A percentile compares a stretch with the other conserved stretches of the same genome.
Evolutionary conservation across 2,888 invertebrate genomes (phyloP).

Genomic region (Idaea aversata): DNA sequence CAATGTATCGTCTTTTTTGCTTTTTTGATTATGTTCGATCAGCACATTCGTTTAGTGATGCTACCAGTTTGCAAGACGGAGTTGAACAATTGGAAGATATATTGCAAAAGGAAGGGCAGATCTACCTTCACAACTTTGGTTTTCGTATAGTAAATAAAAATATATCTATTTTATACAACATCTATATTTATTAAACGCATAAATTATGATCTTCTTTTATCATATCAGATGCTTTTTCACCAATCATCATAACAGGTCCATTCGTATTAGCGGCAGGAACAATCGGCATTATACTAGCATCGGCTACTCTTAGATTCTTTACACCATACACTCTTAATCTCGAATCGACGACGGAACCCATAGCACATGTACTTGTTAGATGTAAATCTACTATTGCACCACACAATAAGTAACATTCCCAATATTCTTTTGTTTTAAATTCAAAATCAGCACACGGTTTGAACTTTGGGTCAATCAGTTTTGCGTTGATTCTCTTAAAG

Average conservation of each 20-base stretch:
- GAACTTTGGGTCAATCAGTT: slow-evolving; percentile 32
- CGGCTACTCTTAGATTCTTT: slow-evolving; percentile 82
- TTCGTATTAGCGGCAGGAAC: slow-evolving; percentile 84
- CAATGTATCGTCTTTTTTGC: too few species aligned
- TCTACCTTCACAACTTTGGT: background rate
- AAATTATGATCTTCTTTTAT: slow-evolving; percentile 12
- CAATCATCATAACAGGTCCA: slow-evolving; percentile 87
- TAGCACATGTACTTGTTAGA: slow-evolving; percentile 84
- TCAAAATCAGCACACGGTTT: slow-evolving; percentile 24
- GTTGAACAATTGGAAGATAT: too few species aligned
- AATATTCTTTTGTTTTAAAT: slow-evolving; percentile 77
- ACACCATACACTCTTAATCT: slow-evolving; percentile 82
- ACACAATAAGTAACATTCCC: slow-evolving; percentile 83
- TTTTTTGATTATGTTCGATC: too few species aligned
- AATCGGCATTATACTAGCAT: slow-evolving; percentile 87
- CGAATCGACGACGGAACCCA: slow-evolving; percentile 86
- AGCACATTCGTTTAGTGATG: too few species aligned
- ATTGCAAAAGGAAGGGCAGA: too few species aligned
- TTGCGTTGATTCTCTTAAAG: slow-evolving; percentile 49
- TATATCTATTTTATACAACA: slow-evolving; percentile 4
- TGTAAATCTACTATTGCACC: slow-evolving; percentile 84
- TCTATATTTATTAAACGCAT: background rate
- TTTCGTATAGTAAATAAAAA: background rate
- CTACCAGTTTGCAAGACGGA: too few species aligned
- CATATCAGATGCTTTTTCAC: slow-evolving; percentile 74